A percentile compares a stretch with the other conserved stretches of the same genome.
Evolutionary conservation across 2,888 invertebrate genomes (phyloP).

Genomic region (Ichneumoninae sp.): DNA sequence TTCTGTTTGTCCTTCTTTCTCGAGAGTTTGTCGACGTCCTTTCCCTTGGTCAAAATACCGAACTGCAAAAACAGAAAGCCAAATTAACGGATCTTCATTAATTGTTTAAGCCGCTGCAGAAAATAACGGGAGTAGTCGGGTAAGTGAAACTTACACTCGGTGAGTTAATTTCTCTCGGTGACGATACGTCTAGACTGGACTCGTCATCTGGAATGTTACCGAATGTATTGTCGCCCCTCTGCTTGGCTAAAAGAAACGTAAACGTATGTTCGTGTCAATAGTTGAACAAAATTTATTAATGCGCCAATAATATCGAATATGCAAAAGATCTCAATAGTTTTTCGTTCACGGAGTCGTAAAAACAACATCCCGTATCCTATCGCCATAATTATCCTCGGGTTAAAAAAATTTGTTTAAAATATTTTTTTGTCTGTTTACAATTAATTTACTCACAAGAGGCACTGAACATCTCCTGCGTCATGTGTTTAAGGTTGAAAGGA

Average conservation of each 20-base stretch:
- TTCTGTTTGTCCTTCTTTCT: conserved; percentile 89
- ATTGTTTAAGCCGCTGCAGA: not conserved
- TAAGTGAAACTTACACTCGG: conserved; percentile 85
- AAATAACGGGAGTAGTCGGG: conserved; percentile 24
- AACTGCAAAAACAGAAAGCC: conserved; percentile 78
- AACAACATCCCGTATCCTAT: not conserved
- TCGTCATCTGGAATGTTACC: conserved; percentile 87
- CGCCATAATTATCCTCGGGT: not conserved
- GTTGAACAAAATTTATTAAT: not conserved
- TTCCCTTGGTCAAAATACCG: conserved; percentile 85
- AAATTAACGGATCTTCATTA: not conserved
- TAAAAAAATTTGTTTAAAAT: not conserved
- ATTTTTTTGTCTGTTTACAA: conserved; percentile 19
- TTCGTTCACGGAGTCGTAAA: not conserved
- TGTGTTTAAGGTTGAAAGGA: conserved; percentile 81
- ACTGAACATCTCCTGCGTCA: conserved; percentile 84
- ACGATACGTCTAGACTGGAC: conserved; percentile 88
- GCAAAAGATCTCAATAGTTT: not conserved
- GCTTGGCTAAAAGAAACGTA: conserved; percentile 78
- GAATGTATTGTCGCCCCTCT: conserved; percentile 83
- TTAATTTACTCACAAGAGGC: conserved; percentile 82
- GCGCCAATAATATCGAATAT: not conserved
- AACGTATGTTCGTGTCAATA: conserved; percentile 59
- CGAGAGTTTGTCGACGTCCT: conserved; percentile 87
- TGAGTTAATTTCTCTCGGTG: conserved; percentile 88